A percentile compares a stretch with the other conserved stretches of the same genome.
These are phyloP conservation scores for Drosophila mayaguana DNA, from an alignment of 2,888 invertebrate species.

Conservation along the genomic window DNA sequence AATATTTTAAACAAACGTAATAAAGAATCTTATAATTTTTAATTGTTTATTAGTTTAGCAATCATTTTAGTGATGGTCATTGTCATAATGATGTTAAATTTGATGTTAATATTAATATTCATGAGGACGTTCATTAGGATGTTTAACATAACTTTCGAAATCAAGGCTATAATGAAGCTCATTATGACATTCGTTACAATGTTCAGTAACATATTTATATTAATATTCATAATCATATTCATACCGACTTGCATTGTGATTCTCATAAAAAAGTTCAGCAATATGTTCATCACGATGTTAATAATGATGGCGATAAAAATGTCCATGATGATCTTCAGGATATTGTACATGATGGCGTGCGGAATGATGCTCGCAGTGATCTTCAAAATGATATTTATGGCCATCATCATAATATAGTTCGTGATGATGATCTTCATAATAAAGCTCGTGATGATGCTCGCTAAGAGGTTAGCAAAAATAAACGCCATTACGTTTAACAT, in stretches of 20 bases:
- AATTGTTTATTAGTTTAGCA: not conserved
- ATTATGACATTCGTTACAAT: not conserved
- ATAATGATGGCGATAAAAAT: not conserved
- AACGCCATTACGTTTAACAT: not conserved
- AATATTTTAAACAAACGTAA: too few relatives aligned
- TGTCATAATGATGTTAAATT: not conserved
- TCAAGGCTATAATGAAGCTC: not conserved
- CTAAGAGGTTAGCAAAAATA: not conserved
- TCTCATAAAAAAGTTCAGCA: not conserved
- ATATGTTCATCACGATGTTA: not conserved
- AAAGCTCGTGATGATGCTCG: not conserved
- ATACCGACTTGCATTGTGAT: not conserved
- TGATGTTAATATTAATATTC: not conserved
- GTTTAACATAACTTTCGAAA: not conserved
- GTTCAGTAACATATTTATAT: not conserved
- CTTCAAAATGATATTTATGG: not conserved
- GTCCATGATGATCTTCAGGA: not conserved
- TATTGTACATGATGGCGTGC: not conserved
- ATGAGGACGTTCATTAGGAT: not conserved
- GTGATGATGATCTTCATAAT: not conserved
- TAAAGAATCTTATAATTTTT: too few relatives aligned
- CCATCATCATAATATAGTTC: not conserved
- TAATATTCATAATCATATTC: not conserved
- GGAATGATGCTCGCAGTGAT: too few relatives aligned
- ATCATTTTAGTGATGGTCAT: not conserved